phyloP scores from a whole-genome alignment of 2,888 invertebrate species.

The Acrobasis repandana region DNA sequence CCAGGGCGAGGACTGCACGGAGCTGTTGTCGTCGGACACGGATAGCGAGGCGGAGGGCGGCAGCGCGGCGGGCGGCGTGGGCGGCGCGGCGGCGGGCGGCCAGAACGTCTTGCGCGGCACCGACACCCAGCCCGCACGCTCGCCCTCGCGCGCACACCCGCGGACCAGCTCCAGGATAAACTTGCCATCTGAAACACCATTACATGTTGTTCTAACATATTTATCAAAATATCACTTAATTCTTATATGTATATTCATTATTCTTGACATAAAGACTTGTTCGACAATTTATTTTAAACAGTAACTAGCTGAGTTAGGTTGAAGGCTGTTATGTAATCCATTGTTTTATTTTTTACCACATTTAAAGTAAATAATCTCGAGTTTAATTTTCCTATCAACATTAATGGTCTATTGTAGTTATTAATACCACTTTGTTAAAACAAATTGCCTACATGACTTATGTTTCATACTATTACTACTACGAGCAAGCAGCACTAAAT shows the following conservation, averaged over 20 bases:
- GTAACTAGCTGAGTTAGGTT: no score
- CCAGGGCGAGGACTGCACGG: constrained; percentile 95
- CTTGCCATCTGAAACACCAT: constrained; percentile 88
- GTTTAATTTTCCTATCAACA: no score
- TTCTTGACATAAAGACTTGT: no score
- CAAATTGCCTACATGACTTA: no score
- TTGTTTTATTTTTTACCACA: not conserved
- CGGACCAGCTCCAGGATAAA: constrained; percentile 92
- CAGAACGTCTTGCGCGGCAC: constrained; percentile 94
- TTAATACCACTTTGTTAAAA: no score
- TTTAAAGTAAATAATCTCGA: no score
- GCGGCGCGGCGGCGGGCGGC: constrained; percentile 88
- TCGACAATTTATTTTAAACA: no score
- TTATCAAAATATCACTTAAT: not conserved
- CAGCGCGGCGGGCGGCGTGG: constrained; percentile 78
- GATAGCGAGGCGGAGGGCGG: constrained; percentile 90
- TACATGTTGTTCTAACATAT: constrained; percentile 12
- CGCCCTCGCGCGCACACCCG: constrained; percentile 84
- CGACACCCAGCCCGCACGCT: constrained; percentile 93
- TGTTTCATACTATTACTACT: no score
- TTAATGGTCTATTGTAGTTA: no score
- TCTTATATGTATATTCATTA: no score
- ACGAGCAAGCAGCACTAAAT: no score
- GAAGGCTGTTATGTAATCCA: not conserved
- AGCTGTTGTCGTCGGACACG: constrained; percentile 95